Conservation (phyloP, 2,113 vertebrate genomes). For the Aleadryas rufinucha region DNA sequence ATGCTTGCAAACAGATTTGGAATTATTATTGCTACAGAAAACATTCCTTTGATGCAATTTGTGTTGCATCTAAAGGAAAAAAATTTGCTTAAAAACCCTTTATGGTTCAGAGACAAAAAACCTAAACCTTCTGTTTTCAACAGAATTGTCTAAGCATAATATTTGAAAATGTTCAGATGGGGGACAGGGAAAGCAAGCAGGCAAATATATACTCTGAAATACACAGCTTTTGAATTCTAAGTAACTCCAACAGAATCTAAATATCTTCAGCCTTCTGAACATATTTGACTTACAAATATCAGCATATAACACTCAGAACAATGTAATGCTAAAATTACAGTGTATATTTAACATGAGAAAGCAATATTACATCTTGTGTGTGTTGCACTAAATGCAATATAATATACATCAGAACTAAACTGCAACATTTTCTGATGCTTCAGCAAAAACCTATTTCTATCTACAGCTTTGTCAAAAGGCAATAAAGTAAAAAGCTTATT, state of each 20-base stretch:
- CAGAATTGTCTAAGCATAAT: background rate
- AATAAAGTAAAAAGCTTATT: slow-evolving; percentile 62
- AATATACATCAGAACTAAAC: background rate
- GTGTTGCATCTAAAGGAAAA: background rate
- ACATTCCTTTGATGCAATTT: background rate
- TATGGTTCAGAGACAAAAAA: background rate
- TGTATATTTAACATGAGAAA: slow-evolving; percentile 29
- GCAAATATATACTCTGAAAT: background rate
- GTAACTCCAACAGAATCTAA: background rate
- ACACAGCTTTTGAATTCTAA: background rate
- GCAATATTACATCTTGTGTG: background rate
- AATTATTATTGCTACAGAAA: background rate
- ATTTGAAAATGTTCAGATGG: background rate
- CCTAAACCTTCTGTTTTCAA: background rate
- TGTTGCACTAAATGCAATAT: background rate
- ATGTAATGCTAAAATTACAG: background rate
- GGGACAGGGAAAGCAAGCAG: background rate
- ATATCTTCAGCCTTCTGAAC: background rate
- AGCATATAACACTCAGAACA: background rate
- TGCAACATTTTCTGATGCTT: slow-evolving; percentile 31
- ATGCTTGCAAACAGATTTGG: background rate
- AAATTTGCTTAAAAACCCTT: background rate
- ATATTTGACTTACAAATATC: background rate
- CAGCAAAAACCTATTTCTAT: slow-evolving; percentile 37
- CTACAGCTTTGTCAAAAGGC: slow-evolving; percentile 54